phyloP scores from a whole-genome alignment of 2,113 vertebrate species.

The Pristiophorus japonicus region DNA sequence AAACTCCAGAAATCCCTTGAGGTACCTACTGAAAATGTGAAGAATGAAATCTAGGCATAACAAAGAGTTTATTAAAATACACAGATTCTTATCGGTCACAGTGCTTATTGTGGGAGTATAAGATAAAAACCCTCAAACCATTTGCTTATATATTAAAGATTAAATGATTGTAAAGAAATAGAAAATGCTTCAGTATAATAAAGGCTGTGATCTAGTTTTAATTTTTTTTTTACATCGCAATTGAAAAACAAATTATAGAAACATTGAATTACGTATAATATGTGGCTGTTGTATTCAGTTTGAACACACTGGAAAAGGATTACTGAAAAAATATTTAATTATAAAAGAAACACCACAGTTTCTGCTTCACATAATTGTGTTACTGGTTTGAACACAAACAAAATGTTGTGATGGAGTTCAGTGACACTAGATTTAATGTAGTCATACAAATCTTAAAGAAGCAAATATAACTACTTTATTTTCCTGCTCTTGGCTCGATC shows the following conservation, averaged over 20 bases:
- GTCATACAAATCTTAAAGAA: not conserved
- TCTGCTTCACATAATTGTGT: not conserved
- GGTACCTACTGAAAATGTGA: constrained; percentile 2
- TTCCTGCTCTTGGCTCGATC: no score
- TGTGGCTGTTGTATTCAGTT: not conserved
- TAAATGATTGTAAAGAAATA: constrained; percentile 27
- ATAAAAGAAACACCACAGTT: not conserved
- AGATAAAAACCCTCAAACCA: constrained; percentile 23
- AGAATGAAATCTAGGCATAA: not conserved
- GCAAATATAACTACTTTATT: not conserved
- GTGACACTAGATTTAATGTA: not conserved
- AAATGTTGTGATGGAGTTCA: not conserved
- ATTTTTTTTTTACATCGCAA: not conserved
- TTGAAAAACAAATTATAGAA: not conserved
- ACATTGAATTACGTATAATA: not conserved
- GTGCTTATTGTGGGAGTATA: not conserved
- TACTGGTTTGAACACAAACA: not conserved
- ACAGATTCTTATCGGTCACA: constrained; percentile 27
- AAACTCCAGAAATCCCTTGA: constrained; percentile 6
- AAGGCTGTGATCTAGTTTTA: not conserved
- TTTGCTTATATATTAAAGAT: constrained; percentile 36
- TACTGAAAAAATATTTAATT: not conserved
- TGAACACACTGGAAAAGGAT: not conserved
- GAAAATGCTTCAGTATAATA: not conserved
- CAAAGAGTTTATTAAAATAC: constrained; percentile 27